Evolutionary conservation across 2,113 vertebrate species (phyloP), one percentile per base, ranked within the genome.

Genomic region (Psophia crepitans): DNA sequence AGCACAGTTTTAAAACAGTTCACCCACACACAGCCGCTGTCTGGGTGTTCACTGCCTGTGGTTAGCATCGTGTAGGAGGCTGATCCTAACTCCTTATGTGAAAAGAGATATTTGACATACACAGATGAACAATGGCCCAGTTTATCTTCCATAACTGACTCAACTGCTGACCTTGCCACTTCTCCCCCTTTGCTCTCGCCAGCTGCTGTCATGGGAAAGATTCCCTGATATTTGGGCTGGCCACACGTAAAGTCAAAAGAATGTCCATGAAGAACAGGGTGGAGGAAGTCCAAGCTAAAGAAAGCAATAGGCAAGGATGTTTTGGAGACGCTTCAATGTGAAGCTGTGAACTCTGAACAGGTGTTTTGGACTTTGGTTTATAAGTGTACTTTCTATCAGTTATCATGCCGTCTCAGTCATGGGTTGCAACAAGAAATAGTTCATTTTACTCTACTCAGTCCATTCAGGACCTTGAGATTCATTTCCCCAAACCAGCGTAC

Each of bases 141-240:
- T 97, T 96, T 94, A 77, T 90, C 61, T 96, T 94, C 97, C 96
- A 2, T 54, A 88, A 95, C 91, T 93, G 95, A 84, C 78, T 92
- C 97, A 90, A 78, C 91, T 97, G 96, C 94, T 98, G 98, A 98
- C 97, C 97, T 97, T 97, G 76, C 96, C 84, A 96, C 91, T 96
- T 95, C 97, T 97, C 96, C 97, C 97, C 96, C 96, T 96, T 91
- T 74, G 91, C 97, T 97, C 96, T 79, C 96, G 95, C 98, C 98
- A 98, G 98, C 98, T 98, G 98, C 97, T 98, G 98, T 98, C 97
- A 97, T 97, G 97, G 96, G 96, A 98, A 98, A 98, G 97, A 98
- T 96, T 95, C 87, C 77, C 96, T 95, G 97, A 97, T 98, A 97
- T 96, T 95, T 89, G 93, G 94, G 95, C 95, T 97, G 97, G 97